Percentiles rank a stretch among this genome's conserved stretches.
phyloP scores from a whole-genome alignment of 37 sponge, comb jelly and placozoan genomes.

The Crambe crambe region DNA sequence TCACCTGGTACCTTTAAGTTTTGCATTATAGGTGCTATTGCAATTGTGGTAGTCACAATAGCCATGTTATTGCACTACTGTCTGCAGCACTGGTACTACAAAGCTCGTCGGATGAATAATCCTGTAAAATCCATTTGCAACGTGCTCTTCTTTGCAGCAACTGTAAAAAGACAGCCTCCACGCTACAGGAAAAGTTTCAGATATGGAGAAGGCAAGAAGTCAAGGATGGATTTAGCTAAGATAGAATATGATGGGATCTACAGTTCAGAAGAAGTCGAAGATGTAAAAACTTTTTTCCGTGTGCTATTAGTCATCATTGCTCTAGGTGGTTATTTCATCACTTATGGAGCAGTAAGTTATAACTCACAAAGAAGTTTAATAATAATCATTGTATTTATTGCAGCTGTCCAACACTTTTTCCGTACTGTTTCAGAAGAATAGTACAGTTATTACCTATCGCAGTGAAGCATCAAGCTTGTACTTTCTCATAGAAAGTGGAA shows the following conservation, averaged over 20 bases:
- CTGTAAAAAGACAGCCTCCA: conserved; percentile 29
- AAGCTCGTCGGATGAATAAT: conserved; percentile 10
- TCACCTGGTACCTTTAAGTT: not conserved
- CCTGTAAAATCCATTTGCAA: conserved; percentile 28
- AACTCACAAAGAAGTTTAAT: not conserved
- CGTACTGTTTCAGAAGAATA: not conserved
- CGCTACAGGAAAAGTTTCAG: conserved; percentile 32
- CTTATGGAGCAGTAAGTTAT: conserved; percentile 30
- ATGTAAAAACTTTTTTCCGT: conserved; percentile 44
- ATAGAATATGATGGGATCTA: conserved; percentile 45
- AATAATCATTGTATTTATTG: not conserved
- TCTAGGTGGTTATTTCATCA: conserved; percentile 9
- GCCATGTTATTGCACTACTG: conserved; percentile 15
- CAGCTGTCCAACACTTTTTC: not conserved
- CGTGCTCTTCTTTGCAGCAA: conserved; percentile 21
- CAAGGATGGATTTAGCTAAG: conserved; percentile 56
- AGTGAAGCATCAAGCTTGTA: not conserved
- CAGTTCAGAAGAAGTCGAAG: conserved; percentile 47
- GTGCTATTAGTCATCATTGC: conserved; percentile 34
- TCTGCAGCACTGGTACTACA: conserved; percentile 17
- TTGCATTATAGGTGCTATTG: not conserved
- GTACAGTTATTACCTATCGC: not conserved
- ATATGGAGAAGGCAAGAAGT: conserved; percentile 38
- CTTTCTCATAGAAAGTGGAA: conserved; percentile 1
- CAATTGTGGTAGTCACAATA: not conserved